A percentile compares a stretch with the other conserved stretches of the same genome.
Evolutionary conservation across 2,113 vertebrate species (phyloP).

Genomic region (Orthonyx spaldingii): DNA sequence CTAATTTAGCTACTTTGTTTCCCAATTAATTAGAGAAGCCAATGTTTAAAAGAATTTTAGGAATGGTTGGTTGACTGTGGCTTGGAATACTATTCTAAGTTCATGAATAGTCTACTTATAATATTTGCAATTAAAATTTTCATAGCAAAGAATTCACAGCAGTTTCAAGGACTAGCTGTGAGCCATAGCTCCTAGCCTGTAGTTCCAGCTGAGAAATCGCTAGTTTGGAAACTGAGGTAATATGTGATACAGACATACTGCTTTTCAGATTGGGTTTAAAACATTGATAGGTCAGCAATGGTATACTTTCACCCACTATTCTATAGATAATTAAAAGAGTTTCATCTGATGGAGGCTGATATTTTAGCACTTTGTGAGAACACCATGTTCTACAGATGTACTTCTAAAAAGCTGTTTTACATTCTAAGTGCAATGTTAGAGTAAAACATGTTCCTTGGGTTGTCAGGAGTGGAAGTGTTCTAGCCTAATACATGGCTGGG

Average conservation of each 20-base stretch:
- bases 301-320: background rate
- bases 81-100: background rate
- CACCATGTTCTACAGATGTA: background rate
- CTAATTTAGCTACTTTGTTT: background rate
- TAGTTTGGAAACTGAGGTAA: background rate
- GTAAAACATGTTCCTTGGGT: background rate
- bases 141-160: background rate
- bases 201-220: background rate
- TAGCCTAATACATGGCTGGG: background rate
- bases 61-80: background rate
- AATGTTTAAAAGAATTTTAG: background rate
- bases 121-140: background rate
- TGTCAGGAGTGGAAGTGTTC: background rate
- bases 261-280: background rate
- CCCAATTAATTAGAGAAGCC: background rate
- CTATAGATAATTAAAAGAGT: background rate
- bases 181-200: background rate
- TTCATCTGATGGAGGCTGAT: background rate
- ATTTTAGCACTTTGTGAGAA: constrained; percentile 1
- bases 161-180: background rate
- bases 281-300: background rate
- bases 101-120: background rate
- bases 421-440: background rate
- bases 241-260: background rate
- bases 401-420: background rate